phyloP scores from a whole-genome alignment of 2,113 vertebrate genomes.

The Callipepla squamata region DNA sequence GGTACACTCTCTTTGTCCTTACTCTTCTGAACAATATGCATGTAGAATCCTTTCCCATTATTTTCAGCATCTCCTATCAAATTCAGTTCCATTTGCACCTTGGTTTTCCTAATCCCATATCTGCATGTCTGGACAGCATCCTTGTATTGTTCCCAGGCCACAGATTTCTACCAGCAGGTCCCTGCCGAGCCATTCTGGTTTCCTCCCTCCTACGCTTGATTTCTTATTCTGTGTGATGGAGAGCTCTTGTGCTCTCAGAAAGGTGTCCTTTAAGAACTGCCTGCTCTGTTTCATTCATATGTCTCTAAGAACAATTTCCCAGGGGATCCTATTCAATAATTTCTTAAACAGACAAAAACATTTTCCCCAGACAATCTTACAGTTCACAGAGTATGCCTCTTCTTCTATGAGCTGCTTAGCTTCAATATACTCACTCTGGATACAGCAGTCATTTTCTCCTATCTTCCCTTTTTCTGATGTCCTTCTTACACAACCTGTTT shows the following conservation, averaged over 20 bases:
- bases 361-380: background rate
- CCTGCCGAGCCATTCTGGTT: background rate
- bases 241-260: background rate
- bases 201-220: background rate
- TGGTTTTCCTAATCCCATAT: background rate
- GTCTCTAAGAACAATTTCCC: background rate
- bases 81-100: background rate
- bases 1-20: background rate
- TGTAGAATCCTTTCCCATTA: background rate
- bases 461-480: background rate
- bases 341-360: background rate
- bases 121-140: background rate
- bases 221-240: background rate
- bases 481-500: background rate
- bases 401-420: background rate
- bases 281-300: background rate
- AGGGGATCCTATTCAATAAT: background rate
- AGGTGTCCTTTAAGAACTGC: background rate
- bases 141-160: background rate
- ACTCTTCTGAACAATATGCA: background rate
- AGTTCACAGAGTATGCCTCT: background rate
- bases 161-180: background rate
- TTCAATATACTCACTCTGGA: background rate
- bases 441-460: background rate
- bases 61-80: background rate